Conservation (phyloP, 2,113 vertebrate genomes). For the Cyprinodon tularosa region DNA sequence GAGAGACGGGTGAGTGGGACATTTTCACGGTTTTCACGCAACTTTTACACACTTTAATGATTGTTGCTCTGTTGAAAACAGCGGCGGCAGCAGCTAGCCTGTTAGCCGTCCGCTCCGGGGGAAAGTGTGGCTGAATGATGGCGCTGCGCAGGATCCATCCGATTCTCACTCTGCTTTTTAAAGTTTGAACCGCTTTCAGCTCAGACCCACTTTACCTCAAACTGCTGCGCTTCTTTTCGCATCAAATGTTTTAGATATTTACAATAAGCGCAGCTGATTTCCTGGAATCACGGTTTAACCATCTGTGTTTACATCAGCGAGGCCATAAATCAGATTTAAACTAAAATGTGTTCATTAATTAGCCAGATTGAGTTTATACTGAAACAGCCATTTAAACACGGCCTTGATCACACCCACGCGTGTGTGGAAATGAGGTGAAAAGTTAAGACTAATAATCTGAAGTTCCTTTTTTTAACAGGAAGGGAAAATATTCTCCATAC, state of each 20-base stretch:
- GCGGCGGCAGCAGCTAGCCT: no score
- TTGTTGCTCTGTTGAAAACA: conserved; percentile 25
- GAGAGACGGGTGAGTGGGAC: conserved; percentile 74
- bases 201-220: background rate
- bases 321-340: background rate
- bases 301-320: background rate
- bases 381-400: background rate
- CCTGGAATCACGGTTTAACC: background rate
- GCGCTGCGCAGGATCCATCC: conserved; percentile 57
- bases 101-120: conserved; percentile 35
- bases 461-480: background rate
- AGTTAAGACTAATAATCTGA: background rate
- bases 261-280: background rate
- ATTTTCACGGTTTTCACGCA: no score
- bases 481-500: no score
- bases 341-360: background rate
- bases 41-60: background rate
- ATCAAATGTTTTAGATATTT: background rate
- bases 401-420: conserved; percentile 1
- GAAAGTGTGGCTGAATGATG: conserved; percentile 71
- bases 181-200: background rate
- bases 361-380: background rate
- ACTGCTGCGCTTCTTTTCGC: background rate
- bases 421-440: conserved; percentile 2
- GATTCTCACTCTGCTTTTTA: conserved; percentile 34